These are phyloP conservation scores for Lasioglossum zephyrum DNA, from an alignment of 2,888 invertebrate species.

Conservation along the genomic window DNA sequence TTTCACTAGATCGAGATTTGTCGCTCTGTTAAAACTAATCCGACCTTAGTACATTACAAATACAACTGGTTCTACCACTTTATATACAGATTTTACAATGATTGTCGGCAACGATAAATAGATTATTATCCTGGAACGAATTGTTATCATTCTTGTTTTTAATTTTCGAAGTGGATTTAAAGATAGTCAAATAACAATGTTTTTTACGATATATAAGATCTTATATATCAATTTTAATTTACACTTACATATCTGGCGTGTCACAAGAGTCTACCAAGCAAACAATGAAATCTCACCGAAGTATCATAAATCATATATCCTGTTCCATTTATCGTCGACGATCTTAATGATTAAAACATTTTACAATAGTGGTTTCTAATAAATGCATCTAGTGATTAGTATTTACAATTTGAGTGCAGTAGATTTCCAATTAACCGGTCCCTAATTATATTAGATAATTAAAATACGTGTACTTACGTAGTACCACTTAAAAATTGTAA, in stretches of 20 bases:
- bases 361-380: slow-evolving; percentile 45
- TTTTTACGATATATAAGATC: too few relatives aligned
- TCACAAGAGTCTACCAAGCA: not conserved
- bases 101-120: slow-evolving; percentile 26
- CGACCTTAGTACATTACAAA: slow-evolving; percentile 30
- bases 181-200: not conserved
- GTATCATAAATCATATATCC: not conserved
- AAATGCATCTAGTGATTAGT: slow-evolving; percentile 25
- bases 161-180: not conserved
- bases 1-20: slow-evolving; percentile 25
- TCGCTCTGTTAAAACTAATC: slow-evolving; percentile 25
- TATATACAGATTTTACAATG: slow-evolving; percentile 48
- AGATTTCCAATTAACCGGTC: not conserved
- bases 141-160: not conserved
- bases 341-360: slow-evolving; percentile 43
- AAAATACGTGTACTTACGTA: not conserved
- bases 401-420: slow-evolving; percentile 36
- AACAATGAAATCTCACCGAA: not conserved
- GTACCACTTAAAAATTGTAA: not conserved
- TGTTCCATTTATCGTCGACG: slow-evolving; percentile 14
- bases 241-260: too few relatives aligned
- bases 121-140: not conserved
- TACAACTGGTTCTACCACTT: slow-evolving; percentile 8
- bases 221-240: too few relatives aligned
- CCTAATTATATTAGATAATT: not conserved